Evolutionary conservation across 1,140 invertebrate species (phyloP).

Genomic region (Pogonus chalceus): DNA sequence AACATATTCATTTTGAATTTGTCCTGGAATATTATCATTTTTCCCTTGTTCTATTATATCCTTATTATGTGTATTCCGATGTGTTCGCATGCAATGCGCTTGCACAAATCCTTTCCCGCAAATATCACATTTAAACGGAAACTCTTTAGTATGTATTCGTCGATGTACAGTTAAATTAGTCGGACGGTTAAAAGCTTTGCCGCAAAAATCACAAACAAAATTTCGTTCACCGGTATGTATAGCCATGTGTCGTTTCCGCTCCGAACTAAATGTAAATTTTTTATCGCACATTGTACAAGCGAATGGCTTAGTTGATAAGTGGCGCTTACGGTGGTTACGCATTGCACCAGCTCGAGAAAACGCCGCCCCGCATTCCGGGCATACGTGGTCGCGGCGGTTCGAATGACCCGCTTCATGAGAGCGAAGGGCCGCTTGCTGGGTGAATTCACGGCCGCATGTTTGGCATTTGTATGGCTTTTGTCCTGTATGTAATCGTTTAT

Average conservation of each 20-base stretch:
- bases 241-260: slow-evolving; percentile 19
- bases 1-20: background rate
- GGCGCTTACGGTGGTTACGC: slow-evolving; percentile 14
- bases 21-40: background rate
- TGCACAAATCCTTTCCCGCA: slow-evolving; percentile 28
- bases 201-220: slow-evolving; percentile 15
- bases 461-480: slow-evolving; percentile 17
- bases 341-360: slow-evolving; percentile 18
- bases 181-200: background rate
- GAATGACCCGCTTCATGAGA: slow-evolving; percentile 17
- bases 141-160: slow-evolving; percentile 57
- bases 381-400: slow-evolving; percentile 12
- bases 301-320: slow-evolving; percentile 13
- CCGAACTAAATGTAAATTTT: slow-evolving; percentile 17
- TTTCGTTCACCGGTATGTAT: slow-evolving; percentile 20
- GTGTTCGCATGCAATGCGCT: slow-evolving; percentile 8
- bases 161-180: background rate
- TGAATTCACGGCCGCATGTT: slow-evolving; percentile 16
- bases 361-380: slow-evolving; percentile 11
- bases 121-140: slow-evolving; percentile 47
- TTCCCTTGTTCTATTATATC: background rate
- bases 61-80: background rate
- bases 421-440: slow-evolving; percentile 12
- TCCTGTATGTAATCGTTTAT: slow-evolving; percentile 13
- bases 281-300: slow-evolving; percentile 17